A percentile compares a stretch with the other conserved stretches of the same genome.
Evolutionary conservation across 1,140 invertebrate genomes (phyloP).

Genomic region (Drosophila eugracilis): DNA sequence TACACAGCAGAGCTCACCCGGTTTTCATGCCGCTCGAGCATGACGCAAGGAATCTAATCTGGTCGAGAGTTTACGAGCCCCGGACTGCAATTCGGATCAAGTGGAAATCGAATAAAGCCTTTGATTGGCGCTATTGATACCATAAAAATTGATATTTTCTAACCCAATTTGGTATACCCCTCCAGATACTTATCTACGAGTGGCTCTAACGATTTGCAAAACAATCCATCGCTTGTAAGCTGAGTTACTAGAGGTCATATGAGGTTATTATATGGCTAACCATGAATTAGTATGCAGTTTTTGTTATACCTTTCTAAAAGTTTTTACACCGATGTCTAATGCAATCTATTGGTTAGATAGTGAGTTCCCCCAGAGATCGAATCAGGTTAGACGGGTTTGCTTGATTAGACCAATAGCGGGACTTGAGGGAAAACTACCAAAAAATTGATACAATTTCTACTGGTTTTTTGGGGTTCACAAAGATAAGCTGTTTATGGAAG

Average conservation of each 20-base stretch:
- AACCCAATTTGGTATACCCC: conserved; percentile 30
- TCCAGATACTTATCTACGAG: conserved; percentile 10
- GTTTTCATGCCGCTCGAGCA: conserved; percentile 23
- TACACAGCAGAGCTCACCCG: not conserved
- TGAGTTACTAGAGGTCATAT: conserved; percentile 20
- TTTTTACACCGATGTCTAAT: not conserved
- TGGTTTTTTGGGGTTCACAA: not conserved
- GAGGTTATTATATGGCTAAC: not conserved
- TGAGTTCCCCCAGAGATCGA: not conserved
- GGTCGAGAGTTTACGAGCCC: conserved; percentile 22
- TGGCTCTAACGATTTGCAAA: not conserved
- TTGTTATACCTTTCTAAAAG: not conserved
- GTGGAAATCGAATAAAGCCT: conserved; percentile 8
- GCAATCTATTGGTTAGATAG: not conserved
- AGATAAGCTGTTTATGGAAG: not conserved
- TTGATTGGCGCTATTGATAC: not conserved
- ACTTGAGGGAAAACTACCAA: not conserved
- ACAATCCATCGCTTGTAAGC: not conserved
- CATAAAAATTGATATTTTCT: conserved; percentile 19
- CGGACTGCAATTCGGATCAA: conserved; percentile 39
- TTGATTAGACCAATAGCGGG: not conserved
- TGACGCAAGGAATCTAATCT: conserved; percentile 44
- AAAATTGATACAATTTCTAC: too few relatives aligned
- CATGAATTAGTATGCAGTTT: not conserved
- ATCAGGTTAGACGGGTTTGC: not conserved